Conservation (phyloP, 2,888 invertebrate genomes). For the Polia nebulosa region DNA sequence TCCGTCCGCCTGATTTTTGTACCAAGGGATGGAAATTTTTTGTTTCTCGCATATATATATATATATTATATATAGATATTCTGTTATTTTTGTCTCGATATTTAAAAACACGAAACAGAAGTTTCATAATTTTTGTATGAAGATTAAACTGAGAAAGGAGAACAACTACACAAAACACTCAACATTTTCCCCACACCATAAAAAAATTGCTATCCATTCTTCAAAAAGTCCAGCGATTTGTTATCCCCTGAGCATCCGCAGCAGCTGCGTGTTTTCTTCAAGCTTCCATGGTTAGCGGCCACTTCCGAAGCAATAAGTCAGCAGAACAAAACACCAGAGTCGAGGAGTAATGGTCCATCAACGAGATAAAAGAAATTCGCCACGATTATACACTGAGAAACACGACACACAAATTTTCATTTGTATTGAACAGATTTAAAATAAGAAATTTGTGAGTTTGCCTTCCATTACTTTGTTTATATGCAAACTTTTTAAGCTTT, state of each 20-base stretch:
- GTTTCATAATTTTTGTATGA: not conserved
- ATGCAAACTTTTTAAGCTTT: not conserved
- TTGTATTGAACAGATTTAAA: not conserved
- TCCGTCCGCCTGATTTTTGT: too few relatives aligned
- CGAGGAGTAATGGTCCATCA: slow-evolving; percentile 59
- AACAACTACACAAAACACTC: not conserved
- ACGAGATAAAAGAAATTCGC: slow-evolving; percentile 53
- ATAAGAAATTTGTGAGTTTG: not conserved
- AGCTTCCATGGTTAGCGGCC: slow-evolving; percentile 1
- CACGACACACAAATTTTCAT: slow-evolving; percentile 41
- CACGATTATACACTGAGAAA: slow-evolving; percentile 45
- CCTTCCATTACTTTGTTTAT: slow-evolving; percentile 5
- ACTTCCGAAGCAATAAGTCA: slow-evolving; percentile 56
- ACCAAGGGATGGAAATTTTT: too few relatives aligned
- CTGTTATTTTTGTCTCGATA: not conserved
- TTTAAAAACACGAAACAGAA: not conserved
- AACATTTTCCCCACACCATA: not conserved
- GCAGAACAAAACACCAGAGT: slow-evolving; percentile 51
- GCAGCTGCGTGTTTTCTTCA: slow-evolving; percentile 49
- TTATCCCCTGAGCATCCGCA: slow-evolving; percentile 35
- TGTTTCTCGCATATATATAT: too few relatives aligned
- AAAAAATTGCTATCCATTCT: slow-evolving; percentile 28
- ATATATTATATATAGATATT: too few relatives aligned
- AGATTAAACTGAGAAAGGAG: not conserved
- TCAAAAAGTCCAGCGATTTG: slow-evolving; percentile 39